Evolutionary conservation across 2,113 vertebrate genomes (phyloP).

Genomic region (Dasypus novemcinctus): DNA sequence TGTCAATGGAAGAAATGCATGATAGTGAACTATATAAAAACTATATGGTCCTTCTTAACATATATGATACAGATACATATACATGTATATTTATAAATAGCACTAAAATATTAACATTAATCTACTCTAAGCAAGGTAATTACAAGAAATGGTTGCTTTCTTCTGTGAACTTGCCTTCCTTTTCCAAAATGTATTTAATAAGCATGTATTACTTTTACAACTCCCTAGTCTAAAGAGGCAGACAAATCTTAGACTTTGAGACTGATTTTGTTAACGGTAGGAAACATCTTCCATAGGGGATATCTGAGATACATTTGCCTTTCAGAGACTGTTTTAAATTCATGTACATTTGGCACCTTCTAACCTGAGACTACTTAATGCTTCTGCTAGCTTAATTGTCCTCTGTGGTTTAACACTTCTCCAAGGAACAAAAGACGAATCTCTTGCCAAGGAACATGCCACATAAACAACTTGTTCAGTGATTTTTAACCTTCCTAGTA

Average conservation of each 20-base stretch:
- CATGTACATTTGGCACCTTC: neutral
- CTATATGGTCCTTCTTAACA: neutral
- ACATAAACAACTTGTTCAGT: constrained; percentile 50
- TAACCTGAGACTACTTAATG: neutral
- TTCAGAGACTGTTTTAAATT: neutral
- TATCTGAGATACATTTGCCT: neutral
- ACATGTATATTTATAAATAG: no score
- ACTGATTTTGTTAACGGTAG: neutral
- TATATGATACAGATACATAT: neutral
- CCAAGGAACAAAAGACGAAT: neutral
- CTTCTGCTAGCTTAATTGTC: constrained; percentile 8
- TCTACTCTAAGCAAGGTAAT: neutral
- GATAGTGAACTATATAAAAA: neutral
- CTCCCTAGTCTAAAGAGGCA: neutral
- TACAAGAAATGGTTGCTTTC: neutral
- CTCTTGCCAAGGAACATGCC: constrained; percentile 53
- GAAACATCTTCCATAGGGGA: neutral
- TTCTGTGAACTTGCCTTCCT: neutral
- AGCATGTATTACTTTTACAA: neutral
- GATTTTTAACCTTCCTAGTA: constrained; percentile 66
- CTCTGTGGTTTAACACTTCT: constrained; percentile 13
- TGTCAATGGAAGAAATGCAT: neutral
- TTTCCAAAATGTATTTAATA: neutral
- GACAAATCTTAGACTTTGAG: neutral
- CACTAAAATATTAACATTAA: neutral